These are phyloP conservation scores for Heterodera schachtii DNA, from an alignment of 1,140 invertebrate species.

Conservation along the genomic window DNA sequence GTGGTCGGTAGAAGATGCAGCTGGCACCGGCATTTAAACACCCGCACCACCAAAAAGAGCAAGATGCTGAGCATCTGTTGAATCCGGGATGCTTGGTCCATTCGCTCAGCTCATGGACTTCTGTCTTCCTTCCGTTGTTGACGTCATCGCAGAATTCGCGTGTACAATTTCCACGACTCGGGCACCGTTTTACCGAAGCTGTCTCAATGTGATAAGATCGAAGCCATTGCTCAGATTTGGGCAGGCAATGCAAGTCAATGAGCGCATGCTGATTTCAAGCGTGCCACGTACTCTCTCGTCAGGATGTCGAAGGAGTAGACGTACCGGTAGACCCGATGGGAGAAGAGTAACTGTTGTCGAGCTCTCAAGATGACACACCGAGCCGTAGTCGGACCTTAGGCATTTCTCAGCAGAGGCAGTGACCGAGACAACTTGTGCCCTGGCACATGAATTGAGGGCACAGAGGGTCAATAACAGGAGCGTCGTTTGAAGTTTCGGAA, in stretches of 20 bases:
- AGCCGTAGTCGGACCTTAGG: not conserved
- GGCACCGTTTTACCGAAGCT: not conserved
- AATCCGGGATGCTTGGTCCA: conserved; percentile 6
- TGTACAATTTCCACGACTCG: not conserved
- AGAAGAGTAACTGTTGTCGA: conserved; percentile 9
- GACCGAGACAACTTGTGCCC: not conserved
- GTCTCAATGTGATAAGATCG: not conserved
- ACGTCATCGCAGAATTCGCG: not conserved
- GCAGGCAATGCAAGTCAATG: not conserved
- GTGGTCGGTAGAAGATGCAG: conserved; percentile 4
- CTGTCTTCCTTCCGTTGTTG: conserved; percentile 4
- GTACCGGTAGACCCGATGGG: not conserved
- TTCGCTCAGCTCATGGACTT: conserved; percentile 4
- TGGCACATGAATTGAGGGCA: too few species aligned
- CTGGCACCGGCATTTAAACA: conserved; percentile 6
- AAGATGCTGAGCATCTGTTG: not conserved
- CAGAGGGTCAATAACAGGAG: too few species aligned
- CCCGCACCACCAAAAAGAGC: conserved; percentile 1
- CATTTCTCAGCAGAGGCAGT: not conserved
- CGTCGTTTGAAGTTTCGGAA: too few species aligned
- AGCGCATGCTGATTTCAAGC: not conserved
- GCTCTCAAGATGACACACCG: not conserved
- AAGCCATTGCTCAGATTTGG: not conserved
- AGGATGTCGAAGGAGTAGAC: not conserved
- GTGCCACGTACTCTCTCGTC: not conserved